Base-by-base conservation (phyloP, 2,888 invertebrate species). In the Tachystola acroxantha region DNA sequence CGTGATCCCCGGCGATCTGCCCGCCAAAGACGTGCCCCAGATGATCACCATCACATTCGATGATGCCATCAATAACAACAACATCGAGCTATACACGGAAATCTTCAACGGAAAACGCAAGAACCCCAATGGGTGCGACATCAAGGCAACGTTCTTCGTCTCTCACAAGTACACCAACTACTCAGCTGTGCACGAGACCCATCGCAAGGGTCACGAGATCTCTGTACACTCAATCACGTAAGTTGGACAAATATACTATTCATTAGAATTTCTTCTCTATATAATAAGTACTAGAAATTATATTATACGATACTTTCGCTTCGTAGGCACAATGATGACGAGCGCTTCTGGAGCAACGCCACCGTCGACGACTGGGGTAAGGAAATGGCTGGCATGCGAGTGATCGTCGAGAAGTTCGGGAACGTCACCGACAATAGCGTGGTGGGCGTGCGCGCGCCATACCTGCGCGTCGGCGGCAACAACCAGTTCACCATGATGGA, bases 401-500 rank as follows among this genome's bases (percentile, higher is more conserved):
- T 96, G 49, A 96, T 96, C 64, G 91, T 92, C 42, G 96, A 96
- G 75, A 96, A 96, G 67, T 96, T 90, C 81, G 92, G 96, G 40
- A 96, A 96, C 77, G 89, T 96, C 48, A 94, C 95, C 1, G 96
- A 96, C 70, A 95, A 96, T 82, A 95, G 95, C 50, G 95, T 97
- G 10, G 96, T 96, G 2, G 96, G 96, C 28, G 94, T 96, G 3
- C 92, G 96, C 39, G 95, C 96, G 3, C 96, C 96, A 0, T 97
- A 96, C 69, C 86, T 96, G 40, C 90, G 96, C 35, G 96, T 97
- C 4, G 97, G 97, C 43, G 97, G 97, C 32, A 96, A 97, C 88
- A 96, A 96, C 74, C 97, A 97, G 81, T 98, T 97, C 85, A 95
- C 96, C 57, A 97, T 98, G 96, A 96, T 98, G 97, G 94, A 96